These are phyloP conservation scores for Drosophila littoralis DNA, from an alignment of 1,140 invertebrate genomes.

Conservation along the genomic window DNA sequence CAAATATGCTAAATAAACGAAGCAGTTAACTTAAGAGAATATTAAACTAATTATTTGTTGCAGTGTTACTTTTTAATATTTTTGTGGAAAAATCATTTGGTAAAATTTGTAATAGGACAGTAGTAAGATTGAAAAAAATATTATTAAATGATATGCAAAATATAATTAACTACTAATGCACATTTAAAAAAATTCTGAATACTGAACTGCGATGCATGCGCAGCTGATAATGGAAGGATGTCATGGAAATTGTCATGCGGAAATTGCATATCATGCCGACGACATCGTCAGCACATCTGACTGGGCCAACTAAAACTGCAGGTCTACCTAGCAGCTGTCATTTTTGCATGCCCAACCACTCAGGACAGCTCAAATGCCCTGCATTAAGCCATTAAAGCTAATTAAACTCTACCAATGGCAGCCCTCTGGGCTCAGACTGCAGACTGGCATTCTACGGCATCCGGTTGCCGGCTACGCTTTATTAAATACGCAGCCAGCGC, in stretches of 20 bases:
- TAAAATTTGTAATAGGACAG: no score
- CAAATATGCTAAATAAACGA: no score
- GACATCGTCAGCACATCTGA: neutral
- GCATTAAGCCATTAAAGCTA: slow-evolving; percentile 76
- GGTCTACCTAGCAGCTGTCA: slow-evolving; percentile 3
- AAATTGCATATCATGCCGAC: slow-evolving; percentile 18
- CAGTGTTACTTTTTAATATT: no score
- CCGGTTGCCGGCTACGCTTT: slow-evolving; percentile 42
- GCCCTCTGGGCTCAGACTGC: neutral
- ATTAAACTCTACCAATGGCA: slow-evolving; percentile 52
- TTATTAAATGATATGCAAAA: neutral
- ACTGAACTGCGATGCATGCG: neutral
- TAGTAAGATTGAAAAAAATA: no score
- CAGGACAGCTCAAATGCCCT: slow-evolving; percentile 28
- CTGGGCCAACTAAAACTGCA: slow-evolving; percentile 4
- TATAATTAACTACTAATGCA: no score
- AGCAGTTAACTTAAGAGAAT: no score
- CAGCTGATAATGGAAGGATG: slow-evolving; percentile 6
- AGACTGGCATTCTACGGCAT: slow-evolving; percentile 4
- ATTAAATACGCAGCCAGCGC: slow-evolving; percentile 57
- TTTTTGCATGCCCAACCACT: slow-evolving; percentile 10
- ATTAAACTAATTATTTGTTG: no score
- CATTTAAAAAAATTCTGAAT: neutral
- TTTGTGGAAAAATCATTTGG: neutral
- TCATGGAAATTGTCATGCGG: neutral